A percentile compares a stretch with the other conserved stretches of the same genome.
phyloP scores from a whole-genome alignment of 1,140 invertebrate species.

The Ditylenchus dipsaci region DNA sequence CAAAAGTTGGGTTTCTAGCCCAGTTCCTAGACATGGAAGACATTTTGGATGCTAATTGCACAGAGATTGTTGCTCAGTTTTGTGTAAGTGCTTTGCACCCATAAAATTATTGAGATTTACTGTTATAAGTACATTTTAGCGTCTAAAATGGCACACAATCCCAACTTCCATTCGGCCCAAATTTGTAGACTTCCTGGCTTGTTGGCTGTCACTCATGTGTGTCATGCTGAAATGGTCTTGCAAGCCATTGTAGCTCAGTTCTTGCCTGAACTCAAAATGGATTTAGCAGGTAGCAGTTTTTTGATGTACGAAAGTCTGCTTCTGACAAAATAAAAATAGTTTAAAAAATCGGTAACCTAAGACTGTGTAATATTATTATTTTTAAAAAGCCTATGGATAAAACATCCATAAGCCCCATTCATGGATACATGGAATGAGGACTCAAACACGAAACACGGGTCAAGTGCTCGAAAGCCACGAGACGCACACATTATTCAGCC shows the following conservation, averaged over 20 bases:
- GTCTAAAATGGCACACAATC: conserved; percentile 15
- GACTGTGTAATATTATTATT: no score
- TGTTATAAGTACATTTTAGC: neutral
- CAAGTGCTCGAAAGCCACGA: no score
- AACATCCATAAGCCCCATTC: no score
- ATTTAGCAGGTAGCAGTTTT: neutral
- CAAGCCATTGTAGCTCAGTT: conserved; percentile 13
- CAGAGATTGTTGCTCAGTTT: conserved; percentile 4
- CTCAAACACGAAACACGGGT: no score
- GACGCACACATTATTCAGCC: no score
- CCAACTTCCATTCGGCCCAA: conserved; percentile 5
- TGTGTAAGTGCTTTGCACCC: conserved; percentile 1
- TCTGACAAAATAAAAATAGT: no score
- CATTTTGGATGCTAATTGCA: conserved; percentile 8
- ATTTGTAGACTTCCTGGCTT: conserved; percentile 23
- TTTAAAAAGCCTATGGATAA: no score
- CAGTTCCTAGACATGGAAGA: neutral
- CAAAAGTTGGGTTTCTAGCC: conserved; percentile 7
- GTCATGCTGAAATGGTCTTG: conserved; percentile 17
- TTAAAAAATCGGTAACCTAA: no score
- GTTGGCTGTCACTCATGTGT: conserved; percentile 15
- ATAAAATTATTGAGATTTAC: neutral
- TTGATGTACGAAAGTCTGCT: no score
- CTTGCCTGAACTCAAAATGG: conserved; percentile 4
- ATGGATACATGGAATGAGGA: no score